Conservation (phyloP, 1,140 invertebrate genomes). For the Bilobella aurantiaca region DNA sequence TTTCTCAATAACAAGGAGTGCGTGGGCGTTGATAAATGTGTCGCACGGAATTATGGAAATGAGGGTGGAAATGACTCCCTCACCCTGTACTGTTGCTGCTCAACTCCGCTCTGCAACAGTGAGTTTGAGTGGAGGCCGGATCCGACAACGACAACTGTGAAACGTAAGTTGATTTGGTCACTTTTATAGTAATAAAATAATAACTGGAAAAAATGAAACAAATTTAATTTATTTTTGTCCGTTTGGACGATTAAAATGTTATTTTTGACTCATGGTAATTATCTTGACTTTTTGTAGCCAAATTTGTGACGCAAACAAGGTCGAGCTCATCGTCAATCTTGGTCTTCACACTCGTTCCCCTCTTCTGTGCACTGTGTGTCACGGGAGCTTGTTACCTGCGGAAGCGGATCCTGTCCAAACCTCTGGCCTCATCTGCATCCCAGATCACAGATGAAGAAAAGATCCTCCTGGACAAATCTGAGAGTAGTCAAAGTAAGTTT, state of each 20-base stretch:
- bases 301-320: not conserved
- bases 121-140: too few species aligned
- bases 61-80: conserved; percentile 46
- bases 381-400: conserved; percentile 14
- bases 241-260: too few species aligned
- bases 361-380: conserved; percentile 21
- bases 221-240: too few species aligned
- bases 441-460: conserved; percentile 29
- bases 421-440: conserved; percentile 12
- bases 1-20: conserved; percentile 68
- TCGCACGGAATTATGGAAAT: conserved; percentile 45
- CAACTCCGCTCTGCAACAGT: too few species aligned
- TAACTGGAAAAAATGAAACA: too few species aligned
- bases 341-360: conserved; percentile 26
- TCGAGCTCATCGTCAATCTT: conserved; percentile 17
- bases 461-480: conserved; percentile 33
- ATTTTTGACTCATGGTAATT: conserved; percentile 1
- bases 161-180: too few species aligned
- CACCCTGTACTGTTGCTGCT: too few species aligned
- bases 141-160: too few species aligned
- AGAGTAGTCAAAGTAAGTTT: too few species aligned
- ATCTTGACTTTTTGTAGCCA: conserved; percentile 15
- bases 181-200: too few species aligned
- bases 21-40: conserved; percentile 56
- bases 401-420: conserved; percentile 22